These are phyloP conservation scores for Chesias legatella DNA, from an alignment of 2,888 invertebrate species.

Conservation along the genomic window DNA sequence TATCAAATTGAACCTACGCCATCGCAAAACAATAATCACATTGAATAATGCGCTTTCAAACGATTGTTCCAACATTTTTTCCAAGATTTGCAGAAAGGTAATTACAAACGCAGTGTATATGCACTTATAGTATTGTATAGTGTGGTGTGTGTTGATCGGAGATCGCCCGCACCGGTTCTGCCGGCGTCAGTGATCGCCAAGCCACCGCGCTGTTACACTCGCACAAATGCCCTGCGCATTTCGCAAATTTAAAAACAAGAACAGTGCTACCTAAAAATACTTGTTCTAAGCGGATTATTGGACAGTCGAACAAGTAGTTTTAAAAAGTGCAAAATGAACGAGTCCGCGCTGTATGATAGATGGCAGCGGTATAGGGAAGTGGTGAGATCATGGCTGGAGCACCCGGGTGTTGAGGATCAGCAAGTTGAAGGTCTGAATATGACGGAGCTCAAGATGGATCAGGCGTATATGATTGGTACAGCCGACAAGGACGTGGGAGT, in stretches of 20 bases:
- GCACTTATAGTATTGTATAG: constrained; percentile 18
- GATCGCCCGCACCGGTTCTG: constrained; percentile 41
- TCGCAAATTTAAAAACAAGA: constrained; percentile 19
- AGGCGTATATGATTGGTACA: constrained; percentile 81
- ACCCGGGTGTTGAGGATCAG: constrained; percentile 71
- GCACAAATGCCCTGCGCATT: constrained; percentile 27
- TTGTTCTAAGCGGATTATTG: constrained; percentile 30
- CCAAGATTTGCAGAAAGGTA: constrained; percentile 54
- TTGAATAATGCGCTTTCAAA: constrained; percentile 45
- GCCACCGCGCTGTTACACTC: constrained; percentile 22
- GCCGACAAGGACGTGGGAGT: constrained; percentile 71
- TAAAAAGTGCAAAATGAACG: constrained; percentile 54
- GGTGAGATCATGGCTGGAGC: constrained; percentile 80
- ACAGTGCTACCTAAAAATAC: constrained; percentile 20
- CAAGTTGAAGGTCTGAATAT: constrained; percentile 73
- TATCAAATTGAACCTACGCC: no score
- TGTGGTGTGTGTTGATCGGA: constrained; percentile 27
- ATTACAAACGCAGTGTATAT: constrained; percentile 35
- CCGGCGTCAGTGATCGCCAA: constrained; percentile 41
- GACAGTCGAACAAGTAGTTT: constrained; percentile 13
- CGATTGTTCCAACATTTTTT: constrained; percentile 51
- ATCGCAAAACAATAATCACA: no score
- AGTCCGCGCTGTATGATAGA: constrained; percentile 49
- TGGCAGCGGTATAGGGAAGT: constrained; percentile 68
- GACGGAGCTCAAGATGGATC: constrained; percentile 81